Evolutionary conservation across 2,888 invertebrate genomes (phyloP).

Genomic region (Didymodactylos carnosus): DNA sequence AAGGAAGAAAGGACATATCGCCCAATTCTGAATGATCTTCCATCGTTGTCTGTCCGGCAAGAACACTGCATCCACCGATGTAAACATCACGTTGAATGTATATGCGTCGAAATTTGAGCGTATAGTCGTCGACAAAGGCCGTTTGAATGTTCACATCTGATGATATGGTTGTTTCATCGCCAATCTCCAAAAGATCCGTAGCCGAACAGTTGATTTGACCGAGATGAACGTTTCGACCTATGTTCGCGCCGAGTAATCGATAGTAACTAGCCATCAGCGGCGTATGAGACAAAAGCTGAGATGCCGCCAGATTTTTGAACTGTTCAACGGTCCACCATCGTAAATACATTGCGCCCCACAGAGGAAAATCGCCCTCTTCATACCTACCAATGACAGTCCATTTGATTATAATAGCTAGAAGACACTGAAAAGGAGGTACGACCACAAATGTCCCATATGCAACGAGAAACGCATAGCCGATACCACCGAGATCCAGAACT

Average conservation of each 20-base stretch:
- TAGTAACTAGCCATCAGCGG: not conserved
- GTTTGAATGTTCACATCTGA: not conserved
- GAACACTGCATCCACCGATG: not conserved
- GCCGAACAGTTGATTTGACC: not conserved
- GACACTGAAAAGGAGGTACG: not conserved
- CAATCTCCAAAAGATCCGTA: not conserved
- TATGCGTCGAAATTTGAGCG: not conserved
- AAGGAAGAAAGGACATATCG: not conserved
- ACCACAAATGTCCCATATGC: not conserved
- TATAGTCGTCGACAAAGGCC: not conserved
- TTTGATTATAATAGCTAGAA: not conserved
- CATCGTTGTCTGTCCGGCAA: not conserved
- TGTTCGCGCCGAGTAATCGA: not conserved
- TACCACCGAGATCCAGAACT: not conserved
- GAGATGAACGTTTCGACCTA: not conserved
- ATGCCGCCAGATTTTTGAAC: not conserved
- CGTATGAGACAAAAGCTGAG: not conserved
- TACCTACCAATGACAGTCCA: not conserved
- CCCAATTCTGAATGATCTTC: not conserved
- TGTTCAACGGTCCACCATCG: not conserved
- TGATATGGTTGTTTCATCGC: not conserved
- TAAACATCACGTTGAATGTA: not conserved
- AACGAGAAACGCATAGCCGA: not conserved
- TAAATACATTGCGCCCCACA: too few relatives aligned
- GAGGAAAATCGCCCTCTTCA: not conserved